phyloP scores from a whole-genome alignment of 2,797 vertebrate species.

The Coregonus ussuriensis region DNA sequence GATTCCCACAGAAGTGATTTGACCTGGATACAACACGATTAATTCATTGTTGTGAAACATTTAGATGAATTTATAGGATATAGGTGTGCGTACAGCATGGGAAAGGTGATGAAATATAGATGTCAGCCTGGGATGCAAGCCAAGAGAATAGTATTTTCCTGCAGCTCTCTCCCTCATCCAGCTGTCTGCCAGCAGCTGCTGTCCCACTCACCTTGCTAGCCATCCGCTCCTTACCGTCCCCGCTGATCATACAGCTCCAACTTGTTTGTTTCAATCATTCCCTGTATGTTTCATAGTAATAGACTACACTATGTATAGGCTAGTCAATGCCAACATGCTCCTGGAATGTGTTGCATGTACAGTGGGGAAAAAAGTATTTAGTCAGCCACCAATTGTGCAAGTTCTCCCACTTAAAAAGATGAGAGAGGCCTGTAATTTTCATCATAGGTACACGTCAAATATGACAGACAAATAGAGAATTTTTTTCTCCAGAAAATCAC shows the following conservation, averaged over 20 bases:
- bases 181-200: not conserved
- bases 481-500: too few relatives aligned
- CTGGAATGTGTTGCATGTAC: not conserved
- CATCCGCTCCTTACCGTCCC: not conserved
- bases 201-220: conserved; percentile 4
- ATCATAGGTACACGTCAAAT: too few relatives aligned
- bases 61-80: not conserved
- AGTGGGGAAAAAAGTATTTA: too few relatives aligned
- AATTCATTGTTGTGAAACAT: conserved; percentile 4
- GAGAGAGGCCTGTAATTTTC: too few relatives aligned
- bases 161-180: not conserved
- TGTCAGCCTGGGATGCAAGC: not conserved
- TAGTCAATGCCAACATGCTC: not conserved
- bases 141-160: not conserved
- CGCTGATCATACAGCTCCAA: not conserved
- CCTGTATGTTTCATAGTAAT: not conserved
- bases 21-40: not conserved
- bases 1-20: conserved; percentile 2
- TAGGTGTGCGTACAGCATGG: not conserved
- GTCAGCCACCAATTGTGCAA: too few relatives aligned
- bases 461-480: too few relatives aligned
- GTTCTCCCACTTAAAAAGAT: too few relatives aligned
- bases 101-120: conserved; percentile 6
- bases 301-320: not conserved
- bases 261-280: not conserved